Base-by-base conservation (phyloP, 2,113 vertebrate genomes). In the Rhabdornis inornatus region DNA sequence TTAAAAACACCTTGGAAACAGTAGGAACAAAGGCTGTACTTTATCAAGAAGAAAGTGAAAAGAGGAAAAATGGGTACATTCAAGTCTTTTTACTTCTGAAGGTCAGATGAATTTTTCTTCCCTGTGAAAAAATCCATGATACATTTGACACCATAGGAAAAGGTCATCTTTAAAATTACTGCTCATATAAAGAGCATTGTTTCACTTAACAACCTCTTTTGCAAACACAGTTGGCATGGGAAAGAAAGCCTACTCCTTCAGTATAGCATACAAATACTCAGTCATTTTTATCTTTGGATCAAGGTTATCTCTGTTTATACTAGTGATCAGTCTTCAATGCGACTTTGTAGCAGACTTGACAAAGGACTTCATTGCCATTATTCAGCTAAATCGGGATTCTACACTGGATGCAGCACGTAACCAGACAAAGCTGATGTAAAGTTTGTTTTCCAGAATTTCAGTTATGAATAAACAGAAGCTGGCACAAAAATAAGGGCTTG, bases 71-170 rank as follows among this genome's bases (percentile, higher is more conserved):
- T 30, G 20, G 31, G 33, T 83, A 60, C 4, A 1, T 82, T 88
- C 71, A 70, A 84, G 84, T 61, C 86, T 70, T 71, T 49, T 72
- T 95, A 89, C 37, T 68, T 72, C 72, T 94, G 83, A 96, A 96
- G 79, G 91, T 90, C 85, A 81, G 76, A 49, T 28, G 57, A 69
- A 81, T 84, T 64, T 50, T 42, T 64, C 37, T 40, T 27, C 37
- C 31, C 22, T 0, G 5, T 39, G 33, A 90, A 85, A 96, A 92
- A 95, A 94, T 64, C 65, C 24, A 61, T 57, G 18, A 84, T 37
- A 90, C 15, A 25, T 63, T 53, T 90, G 89, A 91, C 79, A 94
- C 44, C 63, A 57, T 2, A 83, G 69, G 12, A 95, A 83, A 95
- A 93, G 81, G 79, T 93, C 57, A 87, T 47, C 56, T 78, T 83